Base-by-base conservation (phyloP, 2,888 invertebrate species). In the Dryobotodes eremita region DNA sequence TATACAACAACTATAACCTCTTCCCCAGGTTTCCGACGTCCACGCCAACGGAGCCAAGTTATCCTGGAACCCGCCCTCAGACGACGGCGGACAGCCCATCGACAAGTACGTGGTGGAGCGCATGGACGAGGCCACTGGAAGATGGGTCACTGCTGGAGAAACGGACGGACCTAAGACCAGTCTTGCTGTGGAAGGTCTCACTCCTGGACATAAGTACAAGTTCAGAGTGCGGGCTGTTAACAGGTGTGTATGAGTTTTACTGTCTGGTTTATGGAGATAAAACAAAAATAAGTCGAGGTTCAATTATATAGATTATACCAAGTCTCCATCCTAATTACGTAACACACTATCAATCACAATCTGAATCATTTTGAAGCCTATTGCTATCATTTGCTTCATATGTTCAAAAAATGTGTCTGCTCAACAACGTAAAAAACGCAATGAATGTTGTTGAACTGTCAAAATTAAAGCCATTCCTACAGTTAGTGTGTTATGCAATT, bases 141-240 rank as follows among this genome's bases (percentile, higher is more conserved):
- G 99, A 61, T 99, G 99, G 99, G 98, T 99, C 48, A 98, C 98
- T 77, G 99, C 99, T 46, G 99, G 99, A 1, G 99, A 99, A 96
- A 99, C 99, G 5, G 98, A 98, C 91, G 99, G 99, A 0, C 98
- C 98, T 0, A 97, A 97, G 83, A 99, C 99, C 20, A 97, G 95
- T 71, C 93, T 99, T 1, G 97, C 98, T 5, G 98, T 99, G 0
- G 99, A 99, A 75, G 99, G 99, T 0, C 97, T 99, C 1, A 98
- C 97, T 62, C 99, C 99, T 0, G 99, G 99, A 87, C 99, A 99
- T 92, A 99, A 99, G 94, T 99, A 99, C 97, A 99, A 99, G 97
- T 99, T 99, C 97, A 97, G 99, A 77, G 99, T 99, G 0, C 98
- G 98, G 79, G 99, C 99, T 48, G 99, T 99, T 76, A 99, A 99